Evolutionary conservation across 1,140 invertebrate genomes (phyloP).

Genomic region (Bombus soroeensis): DNA sequence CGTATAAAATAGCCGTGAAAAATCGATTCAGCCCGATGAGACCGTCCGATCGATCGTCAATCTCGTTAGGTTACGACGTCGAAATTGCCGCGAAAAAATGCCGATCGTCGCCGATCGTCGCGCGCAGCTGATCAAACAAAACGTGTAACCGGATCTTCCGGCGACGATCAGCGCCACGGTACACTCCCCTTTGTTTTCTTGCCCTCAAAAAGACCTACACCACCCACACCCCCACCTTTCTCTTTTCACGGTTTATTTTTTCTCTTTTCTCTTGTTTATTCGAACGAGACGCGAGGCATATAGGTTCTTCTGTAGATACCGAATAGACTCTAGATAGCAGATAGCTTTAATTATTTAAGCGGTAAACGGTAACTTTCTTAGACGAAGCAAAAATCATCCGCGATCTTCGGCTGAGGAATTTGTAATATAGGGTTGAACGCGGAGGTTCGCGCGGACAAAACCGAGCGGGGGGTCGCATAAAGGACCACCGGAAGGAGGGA

Average conservation of each 20-base stretch:
- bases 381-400: slow-evolving; percentile 13
- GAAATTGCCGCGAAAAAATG: neutral
- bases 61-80: slow-evolving; percentile 44
- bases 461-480: slow-evolving; percentile 49
- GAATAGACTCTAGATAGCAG: slow-evolving; percentile 78
- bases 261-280: slow-evolving; percentile 62
- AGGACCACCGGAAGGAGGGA: slow-evolving; percentile 70
- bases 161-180: slow-evolving; percentile 16
- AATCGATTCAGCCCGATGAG: neutral
- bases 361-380: slow-evolving; percentile 68
- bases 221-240: neutral
- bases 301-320: slow-evolving; percentile 81
- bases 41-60: slow-evolving; percentile 26
- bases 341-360: slow-evolving; percentile 83
- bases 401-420: slow-evolving; percentile 45
- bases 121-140: slow-evolving; percentile 31
- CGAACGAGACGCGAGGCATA: slow-evolving; percentile 72
- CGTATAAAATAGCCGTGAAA: neutral
- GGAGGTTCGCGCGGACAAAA: slow-evolving; percentile 59
- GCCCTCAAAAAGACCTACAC: neutral
- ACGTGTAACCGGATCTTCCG: slow-evolving; percentile 24
- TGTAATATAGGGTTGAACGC: slow-evolving; percentile 68
- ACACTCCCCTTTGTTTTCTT: neutral
- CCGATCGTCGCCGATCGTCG: slow-evolving; percentile 50
- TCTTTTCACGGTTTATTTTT: slow-evolving; percentile 57